phyloP scores from a whole-genome alignment of 2,113 vertebrate species.

The Pteruthius melanotis region DNA sequence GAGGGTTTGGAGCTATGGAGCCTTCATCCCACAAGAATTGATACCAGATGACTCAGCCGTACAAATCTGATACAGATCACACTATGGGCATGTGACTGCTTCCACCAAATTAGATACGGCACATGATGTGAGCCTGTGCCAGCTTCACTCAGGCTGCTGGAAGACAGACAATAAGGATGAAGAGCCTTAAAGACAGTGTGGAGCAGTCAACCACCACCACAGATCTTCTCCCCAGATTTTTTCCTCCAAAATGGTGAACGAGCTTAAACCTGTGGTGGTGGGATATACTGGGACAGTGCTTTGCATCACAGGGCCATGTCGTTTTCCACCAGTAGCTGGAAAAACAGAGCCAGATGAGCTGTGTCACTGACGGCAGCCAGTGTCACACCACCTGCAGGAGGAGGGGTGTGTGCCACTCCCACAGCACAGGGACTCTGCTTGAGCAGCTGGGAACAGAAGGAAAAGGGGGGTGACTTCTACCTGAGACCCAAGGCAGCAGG shows the following conservation, averaged over 20 bases:
- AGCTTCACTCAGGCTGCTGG: constrained; percentile 2
- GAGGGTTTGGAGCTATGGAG: not conserved
- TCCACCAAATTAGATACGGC: constrained; percentile 29
- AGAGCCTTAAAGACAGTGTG: not conserved
- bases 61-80: constrained; percentile 32
- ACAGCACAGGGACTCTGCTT: not conserved
- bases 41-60: constrained; percentile 8
- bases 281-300: not conserved
- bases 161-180: not conserved
- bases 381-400: accelerated
- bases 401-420: not conserved
- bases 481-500: not conserved
- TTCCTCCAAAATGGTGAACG: not conserved
- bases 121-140: not conserved
- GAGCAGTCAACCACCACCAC: not conserved
- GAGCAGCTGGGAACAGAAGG: not conserved
- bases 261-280: not conserved
- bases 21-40: not conserved
- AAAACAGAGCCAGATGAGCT: not conserved
- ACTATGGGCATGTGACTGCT: constrained; percentile 6
- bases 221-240: not conserved
- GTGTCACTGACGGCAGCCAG: not conserved
- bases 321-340: not conserved
- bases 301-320: accelerated
- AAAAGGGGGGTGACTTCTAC: not conserved